Conservation (phyloP, 1,140 invertebrate species). For the Sitodiplosis mosellana region DNA sequence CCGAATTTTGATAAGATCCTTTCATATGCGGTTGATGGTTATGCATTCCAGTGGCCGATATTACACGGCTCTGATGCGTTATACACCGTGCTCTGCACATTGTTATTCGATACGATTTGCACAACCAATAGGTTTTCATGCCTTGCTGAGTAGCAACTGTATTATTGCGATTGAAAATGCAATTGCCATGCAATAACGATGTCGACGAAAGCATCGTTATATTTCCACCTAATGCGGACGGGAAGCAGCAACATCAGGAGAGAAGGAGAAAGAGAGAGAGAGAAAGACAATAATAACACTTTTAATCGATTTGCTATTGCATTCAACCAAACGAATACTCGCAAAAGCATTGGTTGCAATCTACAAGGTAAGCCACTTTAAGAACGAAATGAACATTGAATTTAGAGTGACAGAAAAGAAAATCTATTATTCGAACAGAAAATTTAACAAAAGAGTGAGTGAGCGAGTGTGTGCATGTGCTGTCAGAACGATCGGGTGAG, state of each 20-base stretch:
- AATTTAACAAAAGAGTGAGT: no score
- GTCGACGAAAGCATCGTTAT: constrained; percentile 25
- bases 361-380: background rate
- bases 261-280: background rate
- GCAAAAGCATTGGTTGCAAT: background rate
- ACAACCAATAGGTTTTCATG: constrained; percentile 26
- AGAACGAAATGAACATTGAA: background rate
- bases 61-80: constrained; percentile 22
- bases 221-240: constrained; percentile 11
- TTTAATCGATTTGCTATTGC: background rate
- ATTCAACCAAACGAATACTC: background rate
- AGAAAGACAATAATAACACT: background rate
- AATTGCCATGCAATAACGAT: constrained; percentile 23
- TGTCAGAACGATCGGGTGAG: no score
- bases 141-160: constrained; percentile 25
- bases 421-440: no score
- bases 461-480: no score
- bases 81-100: constrained; percentile 25
- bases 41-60: constrained; percentile 23
- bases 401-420: no score
- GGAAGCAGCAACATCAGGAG: background rate
- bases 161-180: constrained; percentile 25
- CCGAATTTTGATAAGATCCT: background rate
- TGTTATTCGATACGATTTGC: constrained; percentile 24
- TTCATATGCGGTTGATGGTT: constrained; percentile 24